Percentiles rank a stretch among this genome's conserved stretches.
phyloP scores from a whole-genome alignment of 2,797 vertebrate genomes.

The Dipus sagitta region DNA sequence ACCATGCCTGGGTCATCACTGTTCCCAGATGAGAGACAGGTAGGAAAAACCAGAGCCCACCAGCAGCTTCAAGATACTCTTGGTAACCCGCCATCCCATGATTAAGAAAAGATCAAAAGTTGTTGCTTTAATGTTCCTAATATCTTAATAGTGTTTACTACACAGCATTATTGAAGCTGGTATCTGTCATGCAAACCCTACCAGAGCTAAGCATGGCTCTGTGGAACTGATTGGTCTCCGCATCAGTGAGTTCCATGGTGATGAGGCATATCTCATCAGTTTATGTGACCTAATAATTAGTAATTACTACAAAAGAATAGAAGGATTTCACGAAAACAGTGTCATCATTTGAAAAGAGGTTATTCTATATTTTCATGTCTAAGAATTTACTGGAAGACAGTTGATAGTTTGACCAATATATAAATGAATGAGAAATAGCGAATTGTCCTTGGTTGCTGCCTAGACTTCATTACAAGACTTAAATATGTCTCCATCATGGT shows the following conservation, averaged over 20 bases:
- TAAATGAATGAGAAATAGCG: background rate
- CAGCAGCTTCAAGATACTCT: background rate
- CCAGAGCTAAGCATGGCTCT: background rate
- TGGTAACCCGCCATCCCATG: background rate
- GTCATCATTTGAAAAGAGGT: background rate
- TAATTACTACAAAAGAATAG: background rate
- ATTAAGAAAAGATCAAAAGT: constrained; percentile 7
- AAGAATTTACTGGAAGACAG: constrained; percentile 5
- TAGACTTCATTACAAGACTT: background rate
- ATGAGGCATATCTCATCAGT: background rate
- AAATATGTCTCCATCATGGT: background rate
- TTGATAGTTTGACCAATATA: background rate
- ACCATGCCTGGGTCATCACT: background rate
- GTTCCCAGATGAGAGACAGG: background rate
- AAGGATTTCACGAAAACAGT: background rate
- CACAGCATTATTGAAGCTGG: background rate
- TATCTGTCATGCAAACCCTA: background rate
- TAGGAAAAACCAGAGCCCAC: background rate
- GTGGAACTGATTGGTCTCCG: background rate
- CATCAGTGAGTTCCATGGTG: background rate
- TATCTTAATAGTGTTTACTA: background rate
- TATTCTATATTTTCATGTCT: background rate
- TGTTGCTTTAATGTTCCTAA: background rate
- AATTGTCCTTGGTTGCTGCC: background rate
- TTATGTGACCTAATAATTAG: background rate